Evolutionary conservation across 2,797 vertebrate species (phyloP).

Genomic region (Aphelocoma californica): DNA sequence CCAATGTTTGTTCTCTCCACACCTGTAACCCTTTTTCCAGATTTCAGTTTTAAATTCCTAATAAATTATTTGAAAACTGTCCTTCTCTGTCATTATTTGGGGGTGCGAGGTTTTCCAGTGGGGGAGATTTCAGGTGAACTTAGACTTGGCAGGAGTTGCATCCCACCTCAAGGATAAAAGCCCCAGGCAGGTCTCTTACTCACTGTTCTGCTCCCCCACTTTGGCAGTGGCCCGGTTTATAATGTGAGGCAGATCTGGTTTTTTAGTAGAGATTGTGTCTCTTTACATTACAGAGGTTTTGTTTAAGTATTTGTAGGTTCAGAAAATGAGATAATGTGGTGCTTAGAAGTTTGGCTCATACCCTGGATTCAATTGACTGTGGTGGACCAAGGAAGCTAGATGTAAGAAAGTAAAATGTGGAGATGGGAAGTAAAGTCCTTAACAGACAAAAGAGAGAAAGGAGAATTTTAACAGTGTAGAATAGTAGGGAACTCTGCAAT

Average conservation of each 20-base stretch:
- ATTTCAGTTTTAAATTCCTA: constrained; percentile 95
- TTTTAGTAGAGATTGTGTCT: background rate
- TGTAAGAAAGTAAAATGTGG: background rate
- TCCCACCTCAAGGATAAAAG: background rate
- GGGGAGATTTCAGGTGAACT: background rate
- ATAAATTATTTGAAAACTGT: constrained; percentile 98
- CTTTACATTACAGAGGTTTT: background rate
- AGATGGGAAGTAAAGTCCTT: background rate
- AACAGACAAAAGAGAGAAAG: background rate
- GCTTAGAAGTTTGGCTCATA: background rate
- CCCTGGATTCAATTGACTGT: background rate
- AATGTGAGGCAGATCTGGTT: background rate
- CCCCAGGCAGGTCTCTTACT: background rate
- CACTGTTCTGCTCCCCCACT: background rate
- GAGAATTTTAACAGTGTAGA: background rate
- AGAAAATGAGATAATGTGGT: background rate
- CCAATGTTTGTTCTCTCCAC: constrained; percentile 76
- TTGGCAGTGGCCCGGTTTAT: background rate
- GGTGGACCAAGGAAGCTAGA: background rate
- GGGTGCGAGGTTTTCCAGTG: background rate
- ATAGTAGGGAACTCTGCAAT: background rate
- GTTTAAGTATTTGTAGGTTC: background rate
- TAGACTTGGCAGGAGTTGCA: background rate
- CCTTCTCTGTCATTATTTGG: constrained; percentile 9
- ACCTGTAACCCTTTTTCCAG: constrained; percentile 84